Evolutionary conservation across 2,113 vertebrate genomes (phyloP).

Genomic region (Formicarius rufipectus): DNA sequence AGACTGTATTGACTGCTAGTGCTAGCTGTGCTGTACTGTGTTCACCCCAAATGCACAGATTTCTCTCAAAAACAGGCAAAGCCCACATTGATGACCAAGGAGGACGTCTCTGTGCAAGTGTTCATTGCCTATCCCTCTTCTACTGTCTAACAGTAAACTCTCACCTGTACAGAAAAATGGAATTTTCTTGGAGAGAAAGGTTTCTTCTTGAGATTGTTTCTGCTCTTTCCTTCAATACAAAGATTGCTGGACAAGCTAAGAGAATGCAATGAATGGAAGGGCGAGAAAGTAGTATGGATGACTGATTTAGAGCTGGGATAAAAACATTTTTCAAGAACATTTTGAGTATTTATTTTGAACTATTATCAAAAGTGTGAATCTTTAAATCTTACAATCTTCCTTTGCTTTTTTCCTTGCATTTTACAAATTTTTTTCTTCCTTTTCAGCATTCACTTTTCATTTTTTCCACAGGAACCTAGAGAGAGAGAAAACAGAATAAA

Average conservation of each 20-base stretch:
- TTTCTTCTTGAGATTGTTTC: background rate
- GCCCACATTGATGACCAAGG: background rate
- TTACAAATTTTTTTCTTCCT: background rate
- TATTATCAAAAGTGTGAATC: background rate
- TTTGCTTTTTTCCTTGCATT: background rate
- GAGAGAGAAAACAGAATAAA: background rate
- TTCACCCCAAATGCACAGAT: background rate
- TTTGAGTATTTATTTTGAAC: background rate
- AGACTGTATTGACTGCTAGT: background rate
- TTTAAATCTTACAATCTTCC: background rate
- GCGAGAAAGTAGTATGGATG: background rate
- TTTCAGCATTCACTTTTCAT: background rate
- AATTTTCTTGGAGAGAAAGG: background rate
- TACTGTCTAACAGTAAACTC: background rate
- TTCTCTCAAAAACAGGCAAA: background rate
- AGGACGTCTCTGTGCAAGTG: background rate
- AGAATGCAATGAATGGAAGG: background rate
- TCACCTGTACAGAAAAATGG: background rate
- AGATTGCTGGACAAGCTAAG: background rate
- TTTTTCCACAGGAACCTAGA: background rate
- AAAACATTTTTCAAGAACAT: background rate
- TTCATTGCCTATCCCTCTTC: background rate
- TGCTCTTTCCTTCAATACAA: background rate
- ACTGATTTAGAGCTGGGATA: background rate
- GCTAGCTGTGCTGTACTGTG: background rate